Evolutionary conservation across 2,888 invertebrate species (phyloP).

Genomic region (Leucoma salicis): DNA sequence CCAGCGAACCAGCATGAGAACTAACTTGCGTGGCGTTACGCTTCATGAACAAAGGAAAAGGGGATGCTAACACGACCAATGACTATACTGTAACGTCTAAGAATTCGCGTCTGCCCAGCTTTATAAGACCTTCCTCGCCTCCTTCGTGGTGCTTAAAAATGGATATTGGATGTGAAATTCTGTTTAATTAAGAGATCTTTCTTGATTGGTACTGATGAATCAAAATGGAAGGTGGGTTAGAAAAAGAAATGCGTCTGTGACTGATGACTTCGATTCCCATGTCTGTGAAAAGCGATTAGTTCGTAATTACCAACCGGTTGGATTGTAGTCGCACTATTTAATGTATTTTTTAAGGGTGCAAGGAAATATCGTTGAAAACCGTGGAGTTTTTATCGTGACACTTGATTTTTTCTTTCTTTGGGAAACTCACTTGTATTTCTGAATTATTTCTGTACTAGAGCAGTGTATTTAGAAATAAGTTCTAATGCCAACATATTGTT

Average conservation of each 20-base stretch:
- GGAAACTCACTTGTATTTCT: too few species aligned
- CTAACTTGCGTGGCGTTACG: slow-evolving; percentile 72
- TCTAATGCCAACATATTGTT: too few species aligned
- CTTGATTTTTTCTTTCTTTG: too few species aligned
- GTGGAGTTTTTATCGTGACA: too few species aligned
- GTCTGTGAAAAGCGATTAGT: slow-evolving; percentile 49
- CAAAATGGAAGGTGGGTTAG: slow-evolving; percentile 49
- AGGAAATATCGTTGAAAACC: slow-evolving; percentile 26
- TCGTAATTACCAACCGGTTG: slow-evolving; percentile 31
- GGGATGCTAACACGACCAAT: slow-evolving; percentile 59
- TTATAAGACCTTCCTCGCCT: slow-evolving; percentile 43
- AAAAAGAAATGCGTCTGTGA: slow-evolving; percentile 49
- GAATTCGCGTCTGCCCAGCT: slow-evolving; percentile 53
- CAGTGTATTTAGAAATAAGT: too few species aligned
- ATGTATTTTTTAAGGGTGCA: slow-evolving; percentile 19
- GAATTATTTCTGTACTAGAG: too few species aligned
- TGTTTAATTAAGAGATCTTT: slow-evolving; percentile 30
- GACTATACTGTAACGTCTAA: slow-evolving; percentile 57
- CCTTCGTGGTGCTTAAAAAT: slow-evolving; percentile 24
- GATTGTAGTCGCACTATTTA: slow-evolving; percentile 24
- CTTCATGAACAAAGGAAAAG: slow-evolving; percentile 73
- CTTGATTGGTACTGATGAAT: slow-evolving; percentile 38
- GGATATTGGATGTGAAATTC: slow-evolving; percentile 4
- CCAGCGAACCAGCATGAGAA: slow-evolving; percentile 60
- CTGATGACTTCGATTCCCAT: slow-evolving; percentile 57